phyloP scores from a whole-genome alignment of 2,113 vertebrate genomes.

The Saiga tatarica region DNA sequence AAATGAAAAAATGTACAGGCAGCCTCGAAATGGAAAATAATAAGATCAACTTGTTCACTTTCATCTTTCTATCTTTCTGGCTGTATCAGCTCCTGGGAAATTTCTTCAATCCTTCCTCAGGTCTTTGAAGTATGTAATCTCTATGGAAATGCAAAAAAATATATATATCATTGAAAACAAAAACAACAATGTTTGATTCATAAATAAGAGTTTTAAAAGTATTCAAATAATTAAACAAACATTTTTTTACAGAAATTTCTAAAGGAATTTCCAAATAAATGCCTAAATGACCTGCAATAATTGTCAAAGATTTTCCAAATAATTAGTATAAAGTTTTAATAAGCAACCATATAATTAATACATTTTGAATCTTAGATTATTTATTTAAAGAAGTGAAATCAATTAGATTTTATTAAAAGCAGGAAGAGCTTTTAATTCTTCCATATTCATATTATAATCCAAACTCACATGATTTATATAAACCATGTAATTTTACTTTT shows the following conservation, averaged over 20 bases:
- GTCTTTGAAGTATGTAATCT: slow-evolving; percentile 45
- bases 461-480: neutral
- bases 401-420: neutral
- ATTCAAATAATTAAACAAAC: neutral
- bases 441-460: neutral
- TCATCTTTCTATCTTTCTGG: slow-evolving; percentile 24
- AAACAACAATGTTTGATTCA: neutral
- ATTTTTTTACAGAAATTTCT: neutral
- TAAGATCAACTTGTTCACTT: neutral
- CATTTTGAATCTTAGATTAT: neutral
- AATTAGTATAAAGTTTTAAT: neutral
- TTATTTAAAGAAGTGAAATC: neutral
- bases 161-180: slow-evolving; percentile 18
- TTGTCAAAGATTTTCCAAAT: neutral
- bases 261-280: neutral
- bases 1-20: neutral
- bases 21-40: slow-evolving; percentile 1
- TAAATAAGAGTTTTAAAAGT: neutral
- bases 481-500: neutral
- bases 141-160: neutral
- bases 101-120: neutral
- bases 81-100: slow-evolving; percentile 3
- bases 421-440: neutral
- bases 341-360: neutral
- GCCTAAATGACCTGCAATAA: neutral